Evolutionary conservation across 1,140 invertebrate genomes (phyloP).

Genomic region (Saccostrea cuccullata): DNA sequence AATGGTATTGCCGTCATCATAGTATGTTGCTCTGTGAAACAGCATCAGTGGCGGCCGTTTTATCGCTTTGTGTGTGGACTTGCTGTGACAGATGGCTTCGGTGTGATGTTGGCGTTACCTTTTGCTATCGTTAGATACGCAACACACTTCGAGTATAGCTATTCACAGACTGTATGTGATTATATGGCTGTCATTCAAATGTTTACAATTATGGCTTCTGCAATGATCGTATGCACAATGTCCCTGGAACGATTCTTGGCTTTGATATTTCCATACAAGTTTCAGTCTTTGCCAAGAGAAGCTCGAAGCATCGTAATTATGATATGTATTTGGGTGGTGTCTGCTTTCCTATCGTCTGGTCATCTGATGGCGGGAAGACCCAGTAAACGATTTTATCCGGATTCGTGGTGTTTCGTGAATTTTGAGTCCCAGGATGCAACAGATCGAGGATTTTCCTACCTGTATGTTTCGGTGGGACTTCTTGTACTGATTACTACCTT

Average conservation of each 20-base stretch:
- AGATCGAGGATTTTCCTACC: slow-evolving; percentile 64
- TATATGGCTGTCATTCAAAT: background rate
- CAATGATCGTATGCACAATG: slow-evolving; percentile 76
- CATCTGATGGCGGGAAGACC: slow-evolving; percentile 75
- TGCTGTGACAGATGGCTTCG: slow-evolving; percentile 23
- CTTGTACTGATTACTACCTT: slow-evolving; percentile 70
- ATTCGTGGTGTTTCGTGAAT: slow-evolving; percentile 79
- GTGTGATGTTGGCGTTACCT: background rate
- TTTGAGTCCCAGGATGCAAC: slow-evolving; percentile 57
- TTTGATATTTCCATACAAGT: slow-evolving; percentile 75
- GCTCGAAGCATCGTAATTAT: slow-evolving; percentile 60
- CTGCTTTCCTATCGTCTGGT: slow-evolving; percentile 69
- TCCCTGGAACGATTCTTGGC: slow-evolving; percentile 76
- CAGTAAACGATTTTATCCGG: slow-evolving; percentile 71
- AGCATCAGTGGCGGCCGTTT: slow-evolving; percentile 22
- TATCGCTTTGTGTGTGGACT: slow-evolving; percentile 20
- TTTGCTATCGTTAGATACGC: background rate
- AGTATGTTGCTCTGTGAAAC: background rate
- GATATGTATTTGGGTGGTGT: slow-evolving; percentile 67
- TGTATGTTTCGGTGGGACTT: slow-evolving; percentile 70
- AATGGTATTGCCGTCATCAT: background rate
- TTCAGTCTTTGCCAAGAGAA: slow-evolving; percentile 66
- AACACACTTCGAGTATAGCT: background rate
- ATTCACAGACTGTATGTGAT: background rate
- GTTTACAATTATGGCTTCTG: slow-evolving; percentile 34